These are phyloP conservation scores for Drosophila diplacantha DNA, from an alignment of 2,888 invertebrate genomes.

Conservation along the genomic window DNA sequence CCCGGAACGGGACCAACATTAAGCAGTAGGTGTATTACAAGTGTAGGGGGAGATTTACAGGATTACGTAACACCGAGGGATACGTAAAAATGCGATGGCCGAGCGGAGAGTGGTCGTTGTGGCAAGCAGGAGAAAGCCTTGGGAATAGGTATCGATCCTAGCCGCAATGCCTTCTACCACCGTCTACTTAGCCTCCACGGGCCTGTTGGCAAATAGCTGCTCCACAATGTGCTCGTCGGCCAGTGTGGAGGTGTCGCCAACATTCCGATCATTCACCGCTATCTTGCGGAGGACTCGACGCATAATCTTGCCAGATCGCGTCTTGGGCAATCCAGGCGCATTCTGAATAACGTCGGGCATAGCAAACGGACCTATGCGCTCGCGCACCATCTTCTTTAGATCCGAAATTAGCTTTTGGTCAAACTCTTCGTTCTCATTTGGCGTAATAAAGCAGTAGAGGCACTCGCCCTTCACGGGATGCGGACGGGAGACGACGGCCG, in stretches of 20 bases:
- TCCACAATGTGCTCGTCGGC: slow-evolving; percentile 95
- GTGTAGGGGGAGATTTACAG: slow-evolving; percentile 59
- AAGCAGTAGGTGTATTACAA: slow-evolving; percentile 34
- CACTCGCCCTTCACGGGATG: slow-evolving; percentile 98
- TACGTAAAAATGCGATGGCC: slow-evolving; percentile 45
- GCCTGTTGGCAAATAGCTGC: slow-evolving; percentile 85
- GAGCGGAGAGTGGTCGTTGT: slow-evolving; percentile 27
- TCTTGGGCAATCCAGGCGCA: slow-evolving; percentile 96
- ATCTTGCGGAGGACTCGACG: slow-evolving; percentile 95
- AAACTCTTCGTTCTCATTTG: slow-evolving; percentile 87
- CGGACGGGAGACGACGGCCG: slow-evolving; percentile 96
- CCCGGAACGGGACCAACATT: slow-evolving; percentile 51
- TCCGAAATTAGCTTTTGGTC: slow-evolving; percentile 84
- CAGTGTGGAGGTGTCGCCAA: slow-evolving; percentile 96
- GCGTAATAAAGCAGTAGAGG: slow-evolving; percentile 96
- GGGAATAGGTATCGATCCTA: slow-evolving; percentile 9
- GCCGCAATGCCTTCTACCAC: slow-evolving; percentile 2
- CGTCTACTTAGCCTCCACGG: slow-evolving; percentile 77
- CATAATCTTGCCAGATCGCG: slow-evolving; percentile 99
- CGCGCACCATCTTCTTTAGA: slow-evolving; percentile 88
- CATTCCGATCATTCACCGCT: slow-evolving; percentile 90
- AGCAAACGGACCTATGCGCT: slow-evolving; percentile 96
- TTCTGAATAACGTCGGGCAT: slow-evolving; percentile 96
- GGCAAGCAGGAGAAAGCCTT: slow-evolving; percentile 31
- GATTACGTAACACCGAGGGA: slow-evolving; percentile 38